These are phyloP conservation scores for Bos javanicus DNA, from an alignment of 2,113 vertebrate genomes.

Conservation along the genomic window DNA sequence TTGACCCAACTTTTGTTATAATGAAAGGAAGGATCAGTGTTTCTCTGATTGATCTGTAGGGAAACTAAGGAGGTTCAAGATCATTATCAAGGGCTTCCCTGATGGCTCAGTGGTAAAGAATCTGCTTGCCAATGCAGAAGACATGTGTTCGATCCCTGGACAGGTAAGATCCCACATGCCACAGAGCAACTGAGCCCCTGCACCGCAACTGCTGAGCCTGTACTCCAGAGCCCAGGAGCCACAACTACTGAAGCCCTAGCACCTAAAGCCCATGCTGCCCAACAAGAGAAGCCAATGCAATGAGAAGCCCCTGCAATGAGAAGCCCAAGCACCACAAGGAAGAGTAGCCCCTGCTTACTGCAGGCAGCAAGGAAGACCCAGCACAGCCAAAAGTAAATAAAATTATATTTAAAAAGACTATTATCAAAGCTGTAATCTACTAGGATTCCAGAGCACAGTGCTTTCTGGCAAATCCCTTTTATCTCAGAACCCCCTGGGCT, in stretches of 20 bases:
- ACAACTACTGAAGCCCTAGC: neutral
- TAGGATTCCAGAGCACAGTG: neutral
- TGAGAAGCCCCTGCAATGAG: neutral
- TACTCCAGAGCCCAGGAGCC: neutral
- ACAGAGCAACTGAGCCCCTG: neutral
- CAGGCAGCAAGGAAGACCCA: neutral
- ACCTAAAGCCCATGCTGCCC: neutral
- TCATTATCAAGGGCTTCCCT: neutral
- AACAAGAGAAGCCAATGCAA: neutral
- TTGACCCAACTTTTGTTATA: neutral
- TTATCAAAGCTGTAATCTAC: neutral
- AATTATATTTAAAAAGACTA: neutral
- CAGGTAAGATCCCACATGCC: neutral
- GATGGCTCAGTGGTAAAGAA: neutral
- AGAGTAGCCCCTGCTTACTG: rapidly evolving
- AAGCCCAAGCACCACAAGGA: neutral
- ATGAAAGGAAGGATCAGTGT: slow-evolving; percentile 32
- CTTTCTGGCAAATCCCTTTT: neutral
- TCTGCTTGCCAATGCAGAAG: neutral
- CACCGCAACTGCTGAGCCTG: neutral
- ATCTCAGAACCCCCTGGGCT: neutral
- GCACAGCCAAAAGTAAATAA: neutral
- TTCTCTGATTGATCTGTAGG: neutral
- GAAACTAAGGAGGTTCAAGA: neutral
- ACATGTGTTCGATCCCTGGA: neutral